Evolutionary conservation across 2,888 invertebrate species (phyloP).

Genomic region (Sinopyrophorus schimmeli): DNA sequence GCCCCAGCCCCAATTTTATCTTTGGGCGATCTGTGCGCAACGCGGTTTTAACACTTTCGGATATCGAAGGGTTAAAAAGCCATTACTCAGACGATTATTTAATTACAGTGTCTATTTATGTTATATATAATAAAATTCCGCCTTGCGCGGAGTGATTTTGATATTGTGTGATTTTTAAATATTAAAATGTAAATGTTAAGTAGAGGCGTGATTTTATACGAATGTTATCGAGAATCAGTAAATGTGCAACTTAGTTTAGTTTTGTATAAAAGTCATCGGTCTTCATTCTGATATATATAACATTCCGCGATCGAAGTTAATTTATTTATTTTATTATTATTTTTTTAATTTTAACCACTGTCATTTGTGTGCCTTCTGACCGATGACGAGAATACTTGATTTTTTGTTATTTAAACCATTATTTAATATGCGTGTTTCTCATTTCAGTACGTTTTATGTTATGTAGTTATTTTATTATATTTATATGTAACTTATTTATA

Average conservation of each 20-base stretch:
- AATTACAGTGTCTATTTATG: slow-evolving; percentile 52
- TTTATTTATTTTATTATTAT: slow-evolving; percentile 51
- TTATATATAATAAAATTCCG: slow-evolving; percentile 49
- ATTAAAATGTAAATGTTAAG: slow-evolving; percentile 38
- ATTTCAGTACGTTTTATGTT: slow-evolving; percentile 56
- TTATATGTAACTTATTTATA: slow-evolving; percentile 59
- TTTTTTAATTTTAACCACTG: slow-evolving; percentile 40
- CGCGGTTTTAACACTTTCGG: slow-evolving; percentile 24
- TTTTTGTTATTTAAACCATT: slow-evolving; percentile 57
- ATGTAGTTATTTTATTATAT: slow-evolving; percentile 58
- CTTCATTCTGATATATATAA: slow-evolving; percentile 48
- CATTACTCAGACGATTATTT: slow-evolving; percentile 49
- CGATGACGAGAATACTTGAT: slow-evolving; percentile 53
- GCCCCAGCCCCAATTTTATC: slow-evolving; percentile 60
- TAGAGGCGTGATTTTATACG: slow-evolving; percentile 53
- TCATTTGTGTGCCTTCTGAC: slow-evolving; percentile 47
- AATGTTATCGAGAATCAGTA: slow-evolving; percentile 48
- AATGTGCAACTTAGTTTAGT: slow-evolving; percentile 52
- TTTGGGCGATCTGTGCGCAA: slow-evolving; percentile 46
- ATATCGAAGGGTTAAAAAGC: slow-evolving; percentile 20
- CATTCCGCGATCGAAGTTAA: slow-evolving; percentile 49
- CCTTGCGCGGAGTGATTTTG: slow-evolving; percentile 54
- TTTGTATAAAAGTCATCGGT: slow-evolving; percentile 48
- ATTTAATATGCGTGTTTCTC: slow-evolving; percentile 54
- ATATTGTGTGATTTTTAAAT: slow-evolving; percentile 56